Evolutionary conservation across 2,888 invertebrate species (phyloP), one percentile per base, ranked within the genome.

Genomic region (Deilephila porcellus): DNA sequence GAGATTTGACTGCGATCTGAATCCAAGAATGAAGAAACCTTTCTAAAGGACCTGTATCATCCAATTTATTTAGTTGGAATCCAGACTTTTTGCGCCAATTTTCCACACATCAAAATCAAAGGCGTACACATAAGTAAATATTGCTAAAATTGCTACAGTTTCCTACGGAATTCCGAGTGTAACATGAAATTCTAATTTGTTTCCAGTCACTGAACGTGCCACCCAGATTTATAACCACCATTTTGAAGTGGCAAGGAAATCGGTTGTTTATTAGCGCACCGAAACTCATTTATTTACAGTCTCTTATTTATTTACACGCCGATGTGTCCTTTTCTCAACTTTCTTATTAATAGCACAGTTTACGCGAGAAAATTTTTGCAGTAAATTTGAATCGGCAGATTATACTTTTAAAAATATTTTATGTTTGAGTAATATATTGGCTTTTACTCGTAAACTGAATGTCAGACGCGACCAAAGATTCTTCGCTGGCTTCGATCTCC

Each of bases 281-380:
- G 37, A 63, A 63, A 34, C n/a, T 37, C 34, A 63, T 34, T 62
- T 62, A 14, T 62, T 37, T 63, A 34, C 37, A 34, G 29, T 63
- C 63, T 63, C n/a, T 63, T 19, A 63, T 63, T 63, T 37, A 63
- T 62, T 29, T 62, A 29, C 8, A 19, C 34, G 63, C 63, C n/a
- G 37, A 63, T 63, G 37, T 63, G 34, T 34, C 63, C 34, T 37
- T 14, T 56, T 56, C n/a, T 63, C 63, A 37, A 63, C 63, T 63
- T 34, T 63, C n/a, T 63, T 63, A 63, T 63, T 34, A n/a, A 63
- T 63, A 19, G n/a, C n/a, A 19, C n/a, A 34, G 29, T n/a, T 17
- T 37, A 19, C 19, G 34, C 63, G 34, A 32, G 34, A 56, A 56
- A 56, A n/a, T n/a, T n/a, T 2, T 34, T 34, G 34, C 37, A 8